phyloP scores from a whole-genome alignment of 2,888 invertebrate genomes.

The Eupithecia insigniata region DNA sequence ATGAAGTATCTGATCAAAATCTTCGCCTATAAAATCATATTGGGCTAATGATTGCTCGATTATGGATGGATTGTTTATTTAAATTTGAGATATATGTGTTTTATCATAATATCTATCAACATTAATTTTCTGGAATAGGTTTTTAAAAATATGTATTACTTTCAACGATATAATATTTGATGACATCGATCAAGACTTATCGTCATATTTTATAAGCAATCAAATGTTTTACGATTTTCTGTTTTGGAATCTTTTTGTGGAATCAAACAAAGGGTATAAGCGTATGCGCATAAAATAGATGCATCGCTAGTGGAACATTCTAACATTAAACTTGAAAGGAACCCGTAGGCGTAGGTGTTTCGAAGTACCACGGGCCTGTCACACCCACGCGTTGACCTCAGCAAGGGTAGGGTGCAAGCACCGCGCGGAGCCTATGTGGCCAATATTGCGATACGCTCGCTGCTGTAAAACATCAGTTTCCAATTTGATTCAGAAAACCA shows the following conservation, averaged over 20 bases:
- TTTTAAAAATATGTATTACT: slow-evolving; percentile 33
- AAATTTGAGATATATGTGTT: slow-evolving; percentile 54
- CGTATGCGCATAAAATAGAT: slow-evolving; percentile 37
- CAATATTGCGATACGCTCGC: slow-evolving; percentile 47
- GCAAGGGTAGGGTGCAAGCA: slow-evolving; percentile 59
- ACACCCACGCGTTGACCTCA: slow-evolving; percentile 75
- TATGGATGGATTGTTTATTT: slow-evolving; percentile 48
- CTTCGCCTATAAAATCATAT: slow-evolving; percentile 36
- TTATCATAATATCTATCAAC: slow-evolving; percentile 56
- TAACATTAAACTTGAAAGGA: slow-evolving; percentile 64
- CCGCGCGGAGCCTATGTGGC: slow-evolving; percentile 50
- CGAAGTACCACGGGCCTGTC: slow-evolving; percentile 59
- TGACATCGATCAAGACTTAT: slow-evolving; percentile 19
- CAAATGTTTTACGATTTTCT: slow-evolving; percentile 3
- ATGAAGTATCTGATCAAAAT: slow-evolving; percentile 34
- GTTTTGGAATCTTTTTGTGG: slow-evolving; percentile 29
- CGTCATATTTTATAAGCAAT: slow-evolving; percentile 15
- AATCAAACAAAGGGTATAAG: slow-evolving; percentile 47
- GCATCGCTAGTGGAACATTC: slow-evolving; percentile 40
- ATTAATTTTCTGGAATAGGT: slow-evolving; percentile 44
- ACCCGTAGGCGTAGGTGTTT: slow-evolving; percentile 73
- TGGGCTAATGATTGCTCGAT: slow-evolving; percentile 51
- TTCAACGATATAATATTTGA: slow-evolving; percentile 34
- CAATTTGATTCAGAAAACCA: background rate
- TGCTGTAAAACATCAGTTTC: background rate